Base-by-base conservation (phyloP, 2,113 vertebrate species). In the Falco punctatus region DNA sequence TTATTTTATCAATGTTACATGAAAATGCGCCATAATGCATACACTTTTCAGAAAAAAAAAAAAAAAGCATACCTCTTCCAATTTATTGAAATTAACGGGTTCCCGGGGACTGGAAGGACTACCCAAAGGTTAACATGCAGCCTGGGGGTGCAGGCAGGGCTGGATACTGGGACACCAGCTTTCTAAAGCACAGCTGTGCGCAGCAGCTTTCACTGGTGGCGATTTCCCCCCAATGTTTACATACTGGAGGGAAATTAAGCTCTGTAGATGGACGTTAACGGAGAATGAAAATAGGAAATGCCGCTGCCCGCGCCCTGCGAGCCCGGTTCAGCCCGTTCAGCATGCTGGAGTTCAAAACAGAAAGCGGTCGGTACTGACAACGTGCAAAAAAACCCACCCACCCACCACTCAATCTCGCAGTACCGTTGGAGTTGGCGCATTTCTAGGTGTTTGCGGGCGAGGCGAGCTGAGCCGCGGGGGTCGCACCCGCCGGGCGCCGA, bases 391-490 rank as follows among this genome's bases (percentile, higher is more conserved):
- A 27, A 64, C 42, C 42, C 38, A 10, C 46, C 5, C 42, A 13
- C 42, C 42, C 11, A 13, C 8, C 83, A 10, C 33, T 46, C 11
- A 2, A 2, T 15, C 54, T 27, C 27, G 17, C 35, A 16, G 22
- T 5, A 17, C 8, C 5, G 17, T 0, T 8, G 35, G 75, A 73
- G 40, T n/a, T 26, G 0, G 46, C 20, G 0, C 23, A 3, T 59
- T 84, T 52, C 19, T 6, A 7, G 48, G n/a, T 11, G 57, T 27
- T 6, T 18, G 38, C 21, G 11, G 69, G 7, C 14, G 32, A 33
- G 44, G 14, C 8, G 18, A 23, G 51, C 79, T 8, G 71, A 21
- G 48, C 35, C 23, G 26, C 10, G 19, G 46, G n/a, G 14, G 10
- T 4, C 59, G 62, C 75, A 20, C 48, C 55, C 32, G 9, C 33